Evolutionary conservation across 2,113 vertebrate species (phyloP), one percentile per base, ranked within the genome.

Genomic region (Orycteropus afer): DNA sequence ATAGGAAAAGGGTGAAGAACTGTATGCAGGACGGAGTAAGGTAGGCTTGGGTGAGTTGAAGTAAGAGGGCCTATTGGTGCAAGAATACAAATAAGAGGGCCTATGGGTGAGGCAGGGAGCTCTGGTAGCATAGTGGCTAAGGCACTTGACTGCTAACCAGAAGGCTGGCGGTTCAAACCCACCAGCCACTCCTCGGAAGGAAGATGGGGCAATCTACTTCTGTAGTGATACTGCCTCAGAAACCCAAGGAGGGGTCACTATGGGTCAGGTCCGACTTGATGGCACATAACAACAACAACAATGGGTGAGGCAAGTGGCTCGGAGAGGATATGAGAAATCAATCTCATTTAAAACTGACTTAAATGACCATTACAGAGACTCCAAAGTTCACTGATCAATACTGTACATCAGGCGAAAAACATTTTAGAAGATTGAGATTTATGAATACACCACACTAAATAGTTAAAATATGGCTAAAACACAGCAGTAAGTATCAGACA

Each of bases 331-430:
- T 53, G 9, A 51, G 77, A 83, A 57, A 32, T 18, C 69, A 8
- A 40, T 32, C n/a, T 77, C 23, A 9, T 93, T 63, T 71, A 34
- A 93, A 78, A 81, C 9, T 22, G 79, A 80, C 11, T 63, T 13
- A 55, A 51, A 34, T 0, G 32, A 93, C 96, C 96, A 95, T 77
- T 14, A 17, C 94, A 93, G 92, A 4, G n/a, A 86, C 95, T 94
- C 90, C 71, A 85, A 79, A 67, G 79, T 92, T 95, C 95, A 95
- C 78, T 92, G 73, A 78, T 55, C 12, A 40, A 37, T 57, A 49
- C 53, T 49, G 22, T 13, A n/a, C 45, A 83, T 83, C 0, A 74
- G 89, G 59, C 37, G 91, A 93, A 89, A 94, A 42, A 49, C 7
- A 5, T 51, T 55, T 63, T 65, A 95, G 80, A 74, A 89, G 84